These are phyloP conservation scores for rat (Rattus norvegicus) DNA, from an alignment of 2,113 vertebrate genomes.

Conservation along the genomic window DNA sequence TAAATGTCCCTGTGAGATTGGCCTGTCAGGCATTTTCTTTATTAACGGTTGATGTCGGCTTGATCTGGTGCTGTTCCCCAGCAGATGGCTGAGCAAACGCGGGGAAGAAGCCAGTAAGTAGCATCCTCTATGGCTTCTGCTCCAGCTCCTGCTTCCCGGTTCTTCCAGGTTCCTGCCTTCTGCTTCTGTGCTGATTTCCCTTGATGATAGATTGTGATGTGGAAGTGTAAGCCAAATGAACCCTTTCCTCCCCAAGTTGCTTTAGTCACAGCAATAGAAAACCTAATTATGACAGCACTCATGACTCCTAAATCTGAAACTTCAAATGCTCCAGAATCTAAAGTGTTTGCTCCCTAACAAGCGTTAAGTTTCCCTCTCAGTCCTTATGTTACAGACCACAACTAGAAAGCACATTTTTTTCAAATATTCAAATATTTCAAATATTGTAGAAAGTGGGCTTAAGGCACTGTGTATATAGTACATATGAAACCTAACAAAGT, in stretches of 20 bases:
- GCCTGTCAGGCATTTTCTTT: neutral
- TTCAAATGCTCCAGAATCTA: neutral
- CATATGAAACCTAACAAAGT: neutral
- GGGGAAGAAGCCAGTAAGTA: neutral
- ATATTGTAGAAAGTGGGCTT: neutral
- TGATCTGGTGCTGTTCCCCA: neutral
- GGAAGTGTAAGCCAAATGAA: neutral
- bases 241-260: neutral
- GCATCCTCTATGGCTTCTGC: neutral
- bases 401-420: neutral
- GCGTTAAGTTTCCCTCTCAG: neutral
- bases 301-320: neutral
- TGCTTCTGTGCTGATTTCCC: neutral
- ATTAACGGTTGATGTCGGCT: neutral
- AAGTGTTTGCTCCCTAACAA: neutral
- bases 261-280: neutral
- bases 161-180: neutral
- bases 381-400: neutral
- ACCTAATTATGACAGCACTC: neutral
- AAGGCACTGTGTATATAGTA: neutral
- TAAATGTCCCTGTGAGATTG: neutral
- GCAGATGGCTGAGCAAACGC: neutral
- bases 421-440: neutral
- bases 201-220: neutral
- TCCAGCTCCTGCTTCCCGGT: neutral